A percentile compares a stretch with the other conserved stretches of the same genome.
Evolutionary conservation across 2,113 vertebrate species (phyloP).

Genomic region (Pongo abelii): DNA sequence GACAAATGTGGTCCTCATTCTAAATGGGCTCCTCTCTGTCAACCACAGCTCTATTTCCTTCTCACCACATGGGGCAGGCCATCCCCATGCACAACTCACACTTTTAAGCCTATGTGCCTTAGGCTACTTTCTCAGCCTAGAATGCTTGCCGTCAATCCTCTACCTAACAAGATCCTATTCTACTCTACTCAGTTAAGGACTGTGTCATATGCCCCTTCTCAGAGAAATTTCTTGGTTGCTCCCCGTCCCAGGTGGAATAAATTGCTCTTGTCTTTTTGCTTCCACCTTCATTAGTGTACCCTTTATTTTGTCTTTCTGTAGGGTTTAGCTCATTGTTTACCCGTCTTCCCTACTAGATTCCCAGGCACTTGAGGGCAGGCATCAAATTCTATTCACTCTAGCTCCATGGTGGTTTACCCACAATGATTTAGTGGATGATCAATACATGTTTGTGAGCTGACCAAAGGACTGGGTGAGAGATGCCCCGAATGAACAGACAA

Average conservation of each 20-base stretch:
- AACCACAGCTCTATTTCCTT: neutral
- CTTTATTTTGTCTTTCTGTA: constrained; percentile 35
- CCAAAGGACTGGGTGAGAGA: neutral
- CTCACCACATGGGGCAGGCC: neutral
- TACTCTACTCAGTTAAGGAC: neutral
- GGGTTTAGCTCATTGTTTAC: neutral
- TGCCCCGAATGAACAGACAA: neutral
- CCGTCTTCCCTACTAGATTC: neutral
- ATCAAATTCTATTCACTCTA: neutral
- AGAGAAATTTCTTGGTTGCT: too few relatives aligned
- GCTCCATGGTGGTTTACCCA: neutral
- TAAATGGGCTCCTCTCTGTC: neutral
- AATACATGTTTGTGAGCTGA: neutral
- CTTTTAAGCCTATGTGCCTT: neutral
- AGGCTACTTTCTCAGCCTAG: neutral
- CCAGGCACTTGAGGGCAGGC: neutral
- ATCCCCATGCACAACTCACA: neutral
- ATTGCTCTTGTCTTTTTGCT: constrained; percentile 21
- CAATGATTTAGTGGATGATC: neutral
- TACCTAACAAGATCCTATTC: neutral
- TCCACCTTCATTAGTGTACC: neutral
- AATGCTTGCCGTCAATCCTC: neutral
- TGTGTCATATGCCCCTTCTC: neutral
- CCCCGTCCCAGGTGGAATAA: neutral
- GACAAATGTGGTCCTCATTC: neutral